Evolutionary conservation across 2,888 invertebrate species (phyloP).

Genomic region (Sepioteuthis lessoniana): DNA sequence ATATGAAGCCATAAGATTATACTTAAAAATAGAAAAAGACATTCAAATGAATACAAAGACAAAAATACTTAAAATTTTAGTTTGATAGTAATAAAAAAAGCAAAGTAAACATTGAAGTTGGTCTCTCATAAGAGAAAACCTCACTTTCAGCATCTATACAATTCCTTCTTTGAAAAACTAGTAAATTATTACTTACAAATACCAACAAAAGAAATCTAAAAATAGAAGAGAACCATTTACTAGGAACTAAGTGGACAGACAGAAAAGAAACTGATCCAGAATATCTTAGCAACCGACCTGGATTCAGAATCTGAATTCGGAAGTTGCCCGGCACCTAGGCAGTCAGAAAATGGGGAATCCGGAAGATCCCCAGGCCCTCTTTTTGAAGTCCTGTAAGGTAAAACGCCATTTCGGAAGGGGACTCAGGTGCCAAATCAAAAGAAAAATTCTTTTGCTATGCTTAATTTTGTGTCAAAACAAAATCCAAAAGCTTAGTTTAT

Average conservation of each 20-base stretch:
- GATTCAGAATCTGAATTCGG: slow-evolving; percentile 33
- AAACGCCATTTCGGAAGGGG: slow-evolving; percentile 21
- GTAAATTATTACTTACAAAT: background rate
- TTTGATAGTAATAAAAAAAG: background rate
- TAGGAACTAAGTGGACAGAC: background rate
- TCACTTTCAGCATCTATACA: background rate
- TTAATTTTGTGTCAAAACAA: background rate
- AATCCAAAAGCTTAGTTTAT: background rate
- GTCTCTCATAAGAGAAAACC: background rate
- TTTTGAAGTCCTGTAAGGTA: slow-evolving; percentile 33
- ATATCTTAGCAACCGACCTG: slow-evolving; percentile 33
- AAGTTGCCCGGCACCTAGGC: slow-evolving; percentile 33
- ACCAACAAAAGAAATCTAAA: background rate
- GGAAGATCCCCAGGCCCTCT: slow-evolving; percentile 21
- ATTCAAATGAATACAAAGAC: slow-evolving; percentile 17
- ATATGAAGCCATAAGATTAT: background rate
- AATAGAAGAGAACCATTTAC: slow-evolving; percentile 18
- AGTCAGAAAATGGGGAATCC: background rate
- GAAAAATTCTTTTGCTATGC: slow-evolving; percentile 18
- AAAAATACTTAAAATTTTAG: background rate
- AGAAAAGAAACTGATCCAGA: slow-evolving; percentile 33
- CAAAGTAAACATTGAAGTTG: background rate
- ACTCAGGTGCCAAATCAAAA: slow-evolving; percentile 8
- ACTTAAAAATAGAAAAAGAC: background rate
- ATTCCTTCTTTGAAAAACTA: background rate